Base-by-base conservation (phyloP, 2,888 invertebrate genomes). In the Linyphia triangularis region DNA sequence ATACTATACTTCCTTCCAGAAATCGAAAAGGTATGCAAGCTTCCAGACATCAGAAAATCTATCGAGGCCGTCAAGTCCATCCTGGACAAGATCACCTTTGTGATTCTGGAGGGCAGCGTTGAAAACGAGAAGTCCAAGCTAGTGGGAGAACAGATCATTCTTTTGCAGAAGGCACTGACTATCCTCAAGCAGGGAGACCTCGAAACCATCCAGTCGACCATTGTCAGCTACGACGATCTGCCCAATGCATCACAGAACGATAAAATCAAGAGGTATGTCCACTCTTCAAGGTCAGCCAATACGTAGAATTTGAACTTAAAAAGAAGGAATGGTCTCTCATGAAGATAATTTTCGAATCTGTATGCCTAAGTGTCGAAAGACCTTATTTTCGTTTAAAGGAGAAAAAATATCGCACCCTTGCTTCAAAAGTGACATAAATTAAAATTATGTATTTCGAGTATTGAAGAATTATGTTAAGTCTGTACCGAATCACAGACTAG, bases 161-260 rank as follows among this genome's bases (percentile, higher is more conserved):
- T 65, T 6, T n/a, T 89, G 10, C 84, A 79, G 40, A 78, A 84
- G 6, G 40, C 59, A 6, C 24, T 79, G 43, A 6, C 51, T 2
- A 7, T 72, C n/a, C 63, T 89, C n/a, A 59, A 24, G 5, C 7
- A 61, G 70, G 26, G 75, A 69, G 33, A 79, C 69, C 26, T 89
- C 69, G 72, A 67, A 16, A 9, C 78, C 43, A 57, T 73, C 19
- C 59, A 79, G 7, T 73, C 90, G 24, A 84, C 72, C 63, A 79
- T 91, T 63, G n/a, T 75, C 28, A 91, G 90, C 67, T 65, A 82
- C 40, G 43, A 43, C 2, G 43, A 61, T 0, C 51, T 79, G 7
- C 4, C 9, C 13, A 2, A 65, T 9, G 63, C 86, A 6, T 30
- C 57, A 10, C 73, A 63, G 10, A 10, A 72, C n/a, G 79, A 89